Evolutionary conservation across 2,113 vertebrate genomes (phyloP), one percentile per base, ranked within the genome.

Genomic region (Ranitomeya imitator): DNA sequence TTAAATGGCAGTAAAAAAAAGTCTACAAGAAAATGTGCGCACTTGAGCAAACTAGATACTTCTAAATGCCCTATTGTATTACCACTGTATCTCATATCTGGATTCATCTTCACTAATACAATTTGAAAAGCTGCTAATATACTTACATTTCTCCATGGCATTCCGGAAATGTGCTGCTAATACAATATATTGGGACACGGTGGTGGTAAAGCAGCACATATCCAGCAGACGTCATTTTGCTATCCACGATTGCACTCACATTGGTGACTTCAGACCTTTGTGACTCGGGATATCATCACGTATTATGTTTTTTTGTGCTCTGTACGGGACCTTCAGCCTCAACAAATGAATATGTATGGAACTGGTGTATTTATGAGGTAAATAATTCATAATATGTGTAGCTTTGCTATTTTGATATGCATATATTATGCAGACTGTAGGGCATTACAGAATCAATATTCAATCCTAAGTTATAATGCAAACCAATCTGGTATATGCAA

Each of bases 111-210:
- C 15, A 23, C 79, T 88, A 82, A 88, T 88, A 74, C 57, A 88
- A 88, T 82, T 74, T 67, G 79, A 88, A 85, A 73, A 74, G 67
- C 55, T 85, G 69, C 67, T 85, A 85, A 85, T 85, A 85, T 59
- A 76, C 69, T 59, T 85, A 73, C 73, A 85, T 85, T 85, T 85
- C 83, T 85, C 83, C 8, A 60, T 31, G 83, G 83, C 83, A 85
- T 85, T 85, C 67, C 23, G 26, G 83, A 45, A 76, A 85, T 59
- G 67, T 37, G 54, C 23, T 18, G 83, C 18, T 85, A 74, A 85
- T 76, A 57, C 45, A 85, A 85, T 76, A 74, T 37, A 76, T 18
- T 76, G 7, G 69, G 69, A 85, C 26, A 84, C 52, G 69, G 52
- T 74, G 21, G 52, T 19, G 52, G 83, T 57, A 74, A 18, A 57